Conservation (phyloP, 2,797 vertebrate genomes). For the Lepilemur septentrionalis region DNA sequence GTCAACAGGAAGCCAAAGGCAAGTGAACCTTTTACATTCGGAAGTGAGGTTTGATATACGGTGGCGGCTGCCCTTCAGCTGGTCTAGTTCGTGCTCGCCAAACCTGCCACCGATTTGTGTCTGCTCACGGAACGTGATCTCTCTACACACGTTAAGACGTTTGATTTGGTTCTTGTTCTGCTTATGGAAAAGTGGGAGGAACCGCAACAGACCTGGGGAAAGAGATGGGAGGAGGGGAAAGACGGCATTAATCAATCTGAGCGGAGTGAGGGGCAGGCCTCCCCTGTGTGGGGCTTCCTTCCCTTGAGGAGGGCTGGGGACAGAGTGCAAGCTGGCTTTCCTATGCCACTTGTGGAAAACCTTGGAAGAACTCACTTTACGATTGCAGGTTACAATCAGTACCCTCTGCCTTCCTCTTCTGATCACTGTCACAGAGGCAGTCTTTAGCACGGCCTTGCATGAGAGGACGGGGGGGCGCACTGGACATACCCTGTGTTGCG, state of each 20-base stretch:
- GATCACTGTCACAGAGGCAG: background rate
- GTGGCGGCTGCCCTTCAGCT: constrained; percentile 74
- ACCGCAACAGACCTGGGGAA: constrained; percentile 85
- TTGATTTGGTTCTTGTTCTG: constrained; percentile 86
- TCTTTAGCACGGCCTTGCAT: background rate
- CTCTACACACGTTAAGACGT: constrained; percentile 75
- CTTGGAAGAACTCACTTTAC: background rate
- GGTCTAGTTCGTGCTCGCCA: constrained; percentile 66
- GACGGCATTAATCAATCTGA: constrained; percentile 74
- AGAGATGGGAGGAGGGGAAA: constrained; percentile 83
- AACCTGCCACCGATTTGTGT: constrained; percentile 77
- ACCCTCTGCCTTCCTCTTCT: background rate
- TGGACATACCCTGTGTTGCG: background rate
- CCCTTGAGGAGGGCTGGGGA: background rate
- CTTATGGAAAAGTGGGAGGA: constrained; percentile 87
- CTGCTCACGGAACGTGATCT: constrained; percentile 75
- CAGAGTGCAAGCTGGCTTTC: background rate
- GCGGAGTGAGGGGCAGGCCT: background rate
- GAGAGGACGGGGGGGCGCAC: background rate
- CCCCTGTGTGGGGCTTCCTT: background rate
- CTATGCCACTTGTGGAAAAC: background rate
- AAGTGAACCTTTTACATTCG: constrained; percentile 80
- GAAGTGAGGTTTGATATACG: constrained; percentile 80
- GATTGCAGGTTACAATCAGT: background rate
- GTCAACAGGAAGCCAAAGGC: constrained; percentile 84